Base-by-base conservation (phyloP, 1,140 invertebrate genomes). In the Chironomus tepperi region DNA sequence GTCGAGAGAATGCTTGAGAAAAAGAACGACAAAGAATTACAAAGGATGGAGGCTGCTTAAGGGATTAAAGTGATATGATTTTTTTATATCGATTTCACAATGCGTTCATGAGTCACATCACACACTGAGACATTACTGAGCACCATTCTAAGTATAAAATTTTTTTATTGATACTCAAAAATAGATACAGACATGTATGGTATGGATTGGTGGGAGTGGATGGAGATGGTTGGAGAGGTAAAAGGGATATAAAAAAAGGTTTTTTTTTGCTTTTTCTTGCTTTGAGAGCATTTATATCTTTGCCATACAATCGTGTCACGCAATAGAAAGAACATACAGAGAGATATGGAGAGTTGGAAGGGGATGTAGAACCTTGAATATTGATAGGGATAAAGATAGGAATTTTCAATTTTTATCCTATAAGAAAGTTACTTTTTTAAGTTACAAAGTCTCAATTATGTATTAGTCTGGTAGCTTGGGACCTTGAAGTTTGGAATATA, bases 141-240 rank as follows among this genome's bases (percentile, higher is more conserved):
- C 24, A 34, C 24, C 47, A 57, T 57, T 12, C 47, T 3, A 57
- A 57, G 47, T 57, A 57, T 57, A 8, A 57, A n/a, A 34, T 34
- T 34, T 34, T 57, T 57, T 57, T 57, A 57, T 57, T 57, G 47
- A 57, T 57, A 57, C 47, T 57, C 47, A 57, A 57, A 57, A 57
- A 57, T 57, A 57, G 47, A 57, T 57, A n/a, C n/a, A n/a, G 12
- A n/a, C 43, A 34, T 34, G n/a, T 57, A 57, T 12, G 12, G 47
- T n/a, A 12, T 57, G 12, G 3, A 57, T 57, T 34, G 24, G 47
- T n/a, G 47, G n/a, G 47, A 57, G 47, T n/a, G 47, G n/a, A 57
- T n/a, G n/a, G n/a, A 57, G 47, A n/a, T n/a, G n/a, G n/a, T n/a
- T n/a, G 47, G 47, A 57, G 47, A 47, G 47, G 8, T 12, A 57